A percentile compares a stretch with the other conserved stretches of the same genome.
These are phyloP conservation scores for Oegoconia quadripuncta DNA, from an alignment of 2,888 invertebrate genomes.

Conservation along the genomic window DNA sequence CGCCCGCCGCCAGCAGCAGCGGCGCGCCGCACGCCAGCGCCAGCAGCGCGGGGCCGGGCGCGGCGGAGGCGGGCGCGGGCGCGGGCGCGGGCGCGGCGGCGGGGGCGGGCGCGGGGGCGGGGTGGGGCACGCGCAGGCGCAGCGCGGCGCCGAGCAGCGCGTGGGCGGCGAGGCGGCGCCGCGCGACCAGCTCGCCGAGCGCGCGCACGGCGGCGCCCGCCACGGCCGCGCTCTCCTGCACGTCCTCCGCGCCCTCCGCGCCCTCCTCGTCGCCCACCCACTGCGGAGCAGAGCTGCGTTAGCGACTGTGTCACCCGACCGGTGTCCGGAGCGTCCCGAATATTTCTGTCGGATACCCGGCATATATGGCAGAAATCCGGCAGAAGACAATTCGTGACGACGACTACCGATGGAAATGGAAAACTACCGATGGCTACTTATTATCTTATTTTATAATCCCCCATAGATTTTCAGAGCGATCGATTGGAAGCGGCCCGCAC, in stretches of 20 bases:
- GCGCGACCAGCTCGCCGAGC: constrained; percentile 58
- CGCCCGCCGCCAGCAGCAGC: constrained; percentile 40
- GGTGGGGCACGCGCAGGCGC: constrained; percentile 50
- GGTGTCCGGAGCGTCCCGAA: no score
- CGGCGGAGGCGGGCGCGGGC: constrained; percentile 30
- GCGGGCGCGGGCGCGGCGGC: constrained; percentile 84
- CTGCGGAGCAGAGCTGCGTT: constrained; percentile 33
- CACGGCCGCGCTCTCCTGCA: constrained; percentile 33
- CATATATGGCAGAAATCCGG: no score
- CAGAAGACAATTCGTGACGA: no score
- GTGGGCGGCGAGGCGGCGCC: constrained; percentile 58
- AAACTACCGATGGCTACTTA: no score
- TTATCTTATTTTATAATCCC: no score
- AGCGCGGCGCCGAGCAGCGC: constrained; percentile 61
- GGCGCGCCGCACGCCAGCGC: constrained; percentile 23
- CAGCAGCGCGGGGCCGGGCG: constrained; percentile 30
- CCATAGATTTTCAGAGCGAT: no score
- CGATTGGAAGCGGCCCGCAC: no score
- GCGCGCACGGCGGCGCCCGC: constrained; percentile 55
- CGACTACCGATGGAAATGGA: no score
- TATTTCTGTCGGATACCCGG: no score
- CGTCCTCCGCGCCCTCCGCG: constrained; percentile 30
- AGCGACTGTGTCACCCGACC: no score
- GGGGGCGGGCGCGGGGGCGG: constrained; percentile 26
- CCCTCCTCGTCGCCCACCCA: constrained; percentile 66